Base-by-base conservation (phyloP, 2,113 vertebrate species). In the Anguilla japonica region DNA sequence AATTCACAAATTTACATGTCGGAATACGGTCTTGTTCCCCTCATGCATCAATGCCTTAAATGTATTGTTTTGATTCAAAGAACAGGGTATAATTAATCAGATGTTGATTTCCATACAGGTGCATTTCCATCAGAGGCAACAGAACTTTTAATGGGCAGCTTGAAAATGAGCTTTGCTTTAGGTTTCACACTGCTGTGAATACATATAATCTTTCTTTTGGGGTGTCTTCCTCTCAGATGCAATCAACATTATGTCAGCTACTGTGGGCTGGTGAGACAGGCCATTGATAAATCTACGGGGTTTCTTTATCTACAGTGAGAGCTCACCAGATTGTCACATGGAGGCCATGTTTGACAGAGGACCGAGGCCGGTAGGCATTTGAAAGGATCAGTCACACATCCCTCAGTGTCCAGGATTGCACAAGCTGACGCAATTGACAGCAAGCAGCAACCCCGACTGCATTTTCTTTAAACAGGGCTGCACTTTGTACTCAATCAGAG, bases 241-340 rank as follows among this genome's bases (percentile, higher is more conserved):
- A 67, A 60, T 86, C 56, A 82, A 40, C 85, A 86, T 86, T 67
- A 75, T 75, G 71, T 75, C 71, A 75, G 13, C 71, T 29, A 75
- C 26, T 34, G n/a, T 81, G 85, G 56, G 39, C n/a, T 86, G 53
- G 34, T 15, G 79, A 60, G 79, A 81, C 39, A 82, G 29, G 79
- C 53, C 26, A 79, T 81, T 56, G 2, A 81, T 79, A 86, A 86
- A 86, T 63, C 56, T 79, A 82, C 50, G 81, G 85, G 67, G 56
- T 82, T 40, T 53, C 81, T 86, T 86, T 82, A 86, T 81, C 85
- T 86, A 67, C 85, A 63, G 79, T 81, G 81, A 86, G 60, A 43
- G 85, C 57, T 41, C 50, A 81, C 29, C 60, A 39, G 18, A 40
- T 86, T 86, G 85, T 79, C 85, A 86, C 34, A 34, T 34, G 15